Base-by-base conservation (phyloP, 2,113 vertebrate genomes). In the Nymphicus hollandicus region DNA sequence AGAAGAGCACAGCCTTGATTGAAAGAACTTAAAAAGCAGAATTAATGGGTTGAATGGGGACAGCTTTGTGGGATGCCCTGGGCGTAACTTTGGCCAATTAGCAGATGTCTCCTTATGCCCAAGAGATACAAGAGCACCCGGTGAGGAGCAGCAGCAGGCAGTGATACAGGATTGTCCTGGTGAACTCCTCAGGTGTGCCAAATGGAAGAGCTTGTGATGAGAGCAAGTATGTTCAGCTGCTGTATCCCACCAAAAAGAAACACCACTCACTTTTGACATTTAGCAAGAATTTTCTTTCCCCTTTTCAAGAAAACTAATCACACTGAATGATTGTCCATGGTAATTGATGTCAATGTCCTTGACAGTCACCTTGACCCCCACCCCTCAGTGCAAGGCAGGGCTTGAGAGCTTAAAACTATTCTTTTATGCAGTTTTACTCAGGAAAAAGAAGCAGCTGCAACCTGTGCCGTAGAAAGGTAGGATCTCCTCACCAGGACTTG, bases 351-450 rank as follows among this genome's bases (percentile, higher is more conserved):
- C 16, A 17, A 17, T 44, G 44, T 44, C 44, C 44, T 44, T 44
- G 44, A 44, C 44, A 44, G 44, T 17, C 44, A 44, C 35, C 33
- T 87, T 81, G 64, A 46, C 14, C 43, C 18, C 25, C 25, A 28
- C 17, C 81, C 49, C 65, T 52, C 27, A 39, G 49, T n/a, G 19
- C 1, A 5, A 58, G 39, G 58, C 0, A 0, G 49, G 29, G 14
- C 41, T 66, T 46, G 64, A 86, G 28, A 55, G 80, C 43, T 64
- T 22, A 24, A 25, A 35, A 33, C n/a, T 28, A 6, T 12, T 71
- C 15, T 89, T 77, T 16, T 11, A 17, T 18, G 19, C 25, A 17
- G 11, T 56, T 87, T 85, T 89, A n/a, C 15, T 65, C 35, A 74
- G n/a, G 41, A 78, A 73, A 70, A 93, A 74, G 39, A 55, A 70